These are phyloP conservation scores for mouse (Mus musculus) DNA, from an alignment of 2,113 vertebrate genomes.

Conservation along the genomic window DNA sequence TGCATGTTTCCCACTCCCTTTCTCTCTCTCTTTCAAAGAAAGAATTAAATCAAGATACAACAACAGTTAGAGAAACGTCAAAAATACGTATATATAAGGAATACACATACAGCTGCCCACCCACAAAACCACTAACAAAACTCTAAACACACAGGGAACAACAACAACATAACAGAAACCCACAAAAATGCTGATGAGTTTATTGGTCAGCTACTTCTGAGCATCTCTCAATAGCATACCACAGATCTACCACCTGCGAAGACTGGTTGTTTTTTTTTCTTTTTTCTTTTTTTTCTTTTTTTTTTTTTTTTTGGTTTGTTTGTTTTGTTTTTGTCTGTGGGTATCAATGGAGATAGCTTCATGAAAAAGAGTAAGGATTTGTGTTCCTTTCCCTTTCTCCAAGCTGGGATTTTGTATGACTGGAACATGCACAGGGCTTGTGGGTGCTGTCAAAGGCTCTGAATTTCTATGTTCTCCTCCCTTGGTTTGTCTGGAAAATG, in stretches of 20 bases:
- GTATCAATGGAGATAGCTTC: background rate
- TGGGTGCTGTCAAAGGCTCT: background rate
- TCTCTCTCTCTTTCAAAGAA: background rate
- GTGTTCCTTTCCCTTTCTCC: background rate
- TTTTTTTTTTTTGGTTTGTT: too few relatives aligned
- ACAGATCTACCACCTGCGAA: background rate
- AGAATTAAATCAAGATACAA: background rate
- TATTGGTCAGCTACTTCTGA: background rate
- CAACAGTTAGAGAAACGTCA: background rate
- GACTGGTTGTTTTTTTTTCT: background rate
- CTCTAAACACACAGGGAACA: background rate
- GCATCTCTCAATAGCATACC: background rate
- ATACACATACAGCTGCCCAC: background rate
- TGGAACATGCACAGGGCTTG: background rate
- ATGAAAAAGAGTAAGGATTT: background rate
- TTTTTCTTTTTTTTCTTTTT: too few relatives aligned
- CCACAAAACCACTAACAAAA: background rate
- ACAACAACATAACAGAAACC: background rate
- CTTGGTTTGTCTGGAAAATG: background rate
- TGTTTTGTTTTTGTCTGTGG: background rate
- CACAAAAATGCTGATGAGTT: background rate
- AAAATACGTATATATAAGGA: background rate
- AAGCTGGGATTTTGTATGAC: background rate
- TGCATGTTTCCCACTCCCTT: background rate
- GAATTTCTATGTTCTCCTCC: background rate